A percentile compares a stretch with the other conserved stretches of the same genome.
phyloP scores from a whole-genome alignment of 2,888 invertebrate species.

The Ephialtes manifestator region DNA sequence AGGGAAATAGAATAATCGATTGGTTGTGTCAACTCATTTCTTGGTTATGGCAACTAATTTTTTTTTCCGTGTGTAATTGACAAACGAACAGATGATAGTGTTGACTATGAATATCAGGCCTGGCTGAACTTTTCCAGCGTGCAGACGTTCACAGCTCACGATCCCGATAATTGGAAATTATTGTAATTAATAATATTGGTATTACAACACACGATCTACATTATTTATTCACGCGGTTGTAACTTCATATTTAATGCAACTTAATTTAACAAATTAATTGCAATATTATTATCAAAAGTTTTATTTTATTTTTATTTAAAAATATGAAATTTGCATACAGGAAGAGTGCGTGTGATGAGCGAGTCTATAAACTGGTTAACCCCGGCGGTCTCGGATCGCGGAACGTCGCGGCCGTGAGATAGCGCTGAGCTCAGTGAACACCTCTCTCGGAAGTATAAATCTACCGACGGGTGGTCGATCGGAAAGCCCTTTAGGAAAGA shows the following conservation, averaged over 20 bases:
- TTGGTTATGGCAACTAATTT: too few relatives aligned
- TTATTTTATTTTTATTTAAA: conserved; percentile 7
- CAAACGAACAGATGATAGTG: too few relatives aligned
- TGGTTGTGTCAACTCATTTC: too few relatives aligned
- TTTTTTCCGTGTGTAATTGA: too few relatives aligned
- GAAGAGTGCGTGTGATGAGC: conserved; percentile 53
- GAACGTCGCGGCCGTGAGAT: conserved; percentile 66
- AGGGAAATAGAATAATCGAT: too few relatives aligned
- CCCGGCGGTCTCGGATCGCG: conserved; percentile 69
- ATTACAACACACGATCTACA: not conserved
- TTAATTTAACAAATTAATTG: not conserved
- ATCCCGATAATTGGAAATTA: not conserved
- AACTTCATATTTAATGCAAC: not conserved
- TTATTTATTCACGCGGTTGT: not conserved
- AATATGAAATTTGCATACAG: conserved; percentile 50
- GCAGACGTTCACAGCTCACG: not conserved
- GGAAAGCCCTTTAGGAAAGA: conserved; percentile 68
- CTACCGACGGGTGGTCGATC: conserved; percentile 70
- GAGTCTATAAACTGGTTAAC: conserved; percentile 65
- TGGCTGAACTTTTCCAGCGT: too few relatives aligned
- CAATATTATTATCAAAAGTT: not conserved
- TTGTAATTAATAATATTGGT: not conserved
- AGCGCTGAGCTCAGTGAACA: conserved; percentile 38
- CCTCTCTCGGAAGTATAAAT: conserved; percentile 73
- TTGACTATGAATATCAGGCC: too few relatives aligned